phyloP scores from a whole-genome alignment of 2,113 vertebrate genomes.

The Furnarius figulus region DNA sequence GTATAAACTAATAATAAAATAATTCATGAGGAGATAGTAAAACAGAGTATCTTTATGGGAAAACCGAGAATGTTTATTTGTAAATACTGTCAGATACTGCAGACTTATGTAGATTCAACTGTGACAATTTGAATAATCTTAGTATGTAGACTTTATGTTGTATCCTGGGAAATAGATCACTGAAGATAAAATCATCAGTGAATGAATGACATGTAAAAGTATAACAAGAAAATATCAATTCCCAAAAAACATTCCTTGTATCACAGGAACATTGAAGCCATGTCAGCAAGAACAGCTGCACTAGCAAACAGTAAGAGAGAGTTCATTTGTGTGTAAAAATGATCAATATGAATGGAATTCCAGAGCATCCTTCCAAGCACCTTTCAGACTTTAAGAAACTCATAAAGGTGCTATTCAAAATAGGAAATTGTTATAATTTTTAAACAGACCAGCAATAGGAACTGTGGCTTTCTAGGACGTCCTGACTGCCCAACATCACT shows the following conservation, averaged over 20 bases:
- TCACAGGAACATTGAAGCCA: neutral
- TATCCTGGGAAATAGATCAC: neutral
- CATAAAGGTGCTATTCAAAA: neutral
- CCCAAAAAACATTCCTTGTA: neutral
- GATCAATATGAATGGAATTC: neutral
- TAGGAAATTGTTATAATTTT: neutral
- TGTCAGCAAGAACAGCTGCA: neutral
- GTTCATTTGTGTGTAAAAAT: neutral
- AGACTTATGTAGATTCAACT: neutral
- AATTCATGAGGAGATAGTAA: neutral
- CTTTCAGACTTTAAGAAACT: neutral
- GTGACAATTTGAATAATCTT: neutral
- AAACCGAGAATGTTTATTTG: neutral
- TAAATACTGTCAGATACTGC: neutral
- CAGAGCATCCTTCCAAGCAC: neutral
- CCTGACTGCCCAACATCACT: neutral
- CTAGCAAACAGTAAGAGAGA: neutral
- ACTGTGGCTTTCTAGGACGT: neutral
- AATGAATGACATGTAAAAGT: neutral
- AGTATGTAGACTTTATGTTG: neutral
- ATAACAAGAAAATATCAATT: neutral
- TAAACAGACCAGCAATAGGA: neutral
- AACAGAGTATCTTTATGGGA: neutral
- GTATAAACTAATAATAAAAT: neutral
- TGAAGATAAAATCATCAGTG: neutral